Percentiles rank a stretch among this genome's conserved stretches.
Conservation (phyloP, 1,140 invertebrate genomes). For the Drosophila pseudoobscura region DNA sequence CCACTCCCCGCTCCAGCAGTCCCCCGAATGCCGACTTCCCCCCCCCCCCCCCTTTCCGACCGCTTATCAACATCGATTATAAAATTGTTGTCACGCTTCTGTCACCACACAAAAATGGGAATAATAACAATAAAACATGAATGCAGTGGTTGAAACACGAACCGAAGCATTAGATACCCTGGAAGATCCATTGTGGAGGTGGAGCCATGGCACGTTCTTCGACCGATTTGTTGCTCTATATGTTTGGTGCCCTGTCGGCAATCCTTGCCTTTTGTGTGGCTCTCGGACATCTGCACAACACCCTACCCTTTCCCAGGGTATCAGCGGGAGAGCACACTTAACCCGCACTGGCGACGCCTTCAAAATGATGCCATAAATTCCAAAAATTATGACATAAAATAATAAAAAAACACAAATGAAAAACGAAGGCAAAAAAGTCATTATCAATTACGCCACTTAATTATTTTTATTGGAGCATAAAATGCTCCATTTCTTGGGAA, state of each 20-base stretch:
- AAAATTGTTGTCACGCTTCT: slow-evolving; percentile 42
- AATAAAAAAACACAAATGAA: slow-evolving; percentile 37
- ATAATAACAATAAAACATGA: slow-evolving; percentile 4
- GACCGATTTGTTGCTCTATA: too few species aligned
- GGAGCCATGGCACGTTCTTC: too few species aligned
- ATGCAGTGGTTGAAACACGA: too few species aligned
- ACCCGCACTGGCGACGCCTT: slow-evolving; percentile 25
- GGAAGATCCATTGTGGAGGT: too few species aligned
- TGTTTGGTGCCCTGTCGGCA: too few species aligned
- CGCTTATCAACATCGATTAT: slow-evolving; percentile 40
- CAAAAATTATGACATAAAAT: slow-evolving; percentile 69
- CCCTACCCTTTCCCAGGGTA: too few species aligned
- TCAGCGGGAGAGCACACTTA: too few species aligned
- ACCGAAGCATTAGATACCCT: too few species aligned
- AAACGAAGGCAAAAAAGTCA: slow-evolving; percentile 62
- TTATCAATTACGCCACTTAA: slow-evolving; percentile 81
- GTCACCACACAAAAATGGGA: slow-evolving; percentile 31
- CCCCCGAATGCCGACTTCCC: too few species aligned
- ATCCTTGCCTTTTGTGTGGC: too few species aligned
- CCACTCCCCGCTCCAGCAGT: background rate
- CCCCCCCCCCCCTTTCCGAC: too few species aligned
- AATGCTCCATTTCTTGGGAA: slow-evolving; percentile 75
- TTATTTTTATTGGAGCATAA: slow-evolving; percentile 82
- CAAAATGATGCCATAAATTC: slow-evolving; percentile 54
- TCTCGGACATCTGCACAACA: too few species aligned